Evolutionary conservation across 2,797 vertebrate genomes (phyloP), one percentile per base, ranked within the genome.

Genomic region (Phrynocephalus vlangalii): DNA sequence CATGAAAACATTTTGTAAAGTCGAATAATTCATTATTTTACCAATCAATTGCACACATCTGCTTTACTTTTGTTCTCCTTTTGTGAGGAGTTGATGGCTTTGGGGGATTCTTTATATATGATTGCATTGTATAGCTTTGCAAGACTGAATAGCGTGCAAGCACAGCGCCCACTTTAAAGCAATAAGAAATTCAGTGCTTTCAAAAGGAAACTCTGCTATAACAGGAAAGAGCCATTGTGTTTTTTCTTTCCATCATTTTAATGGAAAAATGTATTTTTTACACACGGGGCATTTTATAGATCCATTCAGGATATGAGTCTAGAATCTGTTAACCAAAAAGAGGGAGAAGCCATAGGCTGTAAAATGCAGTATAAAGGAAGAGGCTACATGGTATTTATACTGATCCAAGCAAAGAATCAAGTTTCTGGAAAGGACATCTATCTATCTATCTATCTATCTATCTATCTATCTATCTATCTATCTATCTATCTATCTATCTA

Each of bases 201-300:
- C 50, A 83, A 85, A 93, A 88, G 71, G 86, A 94, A 92, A 90
- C 66, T 92, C 90, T 83, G 86, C 89, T 87, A 11, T 52, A 93
- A 81, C 82, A 88, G 82, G 68, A 92, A 68, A 44, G 86, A 91
- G 71, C n/a, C 89, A 92, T 94, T 94, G 90, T 86, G 66, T 92
- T 92, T 44, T n/a, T 88, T 80, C 33, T 92, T 88, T 91, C 85
- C 88, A 94, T 94, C 86, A 92, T 78, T 91, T 94, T 86, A 68
- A 90, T 50, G 81, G 83, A 87, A 81, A 85, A 84, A 63, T 0
- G 0, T 79, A 83, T 92, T 94, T 94, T 90, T 87, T 88, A 88
- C 87, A 90, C 88, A 92, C 90, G 88, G 63, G 87, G 79, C 83
- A 95, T 92, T 92, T 94, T 93, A 94, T 89, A 90, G 93, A 94